Conservation (phyloP, 1,140 invertebrate genomes). For the Heliconius eleuchia region DNA sequence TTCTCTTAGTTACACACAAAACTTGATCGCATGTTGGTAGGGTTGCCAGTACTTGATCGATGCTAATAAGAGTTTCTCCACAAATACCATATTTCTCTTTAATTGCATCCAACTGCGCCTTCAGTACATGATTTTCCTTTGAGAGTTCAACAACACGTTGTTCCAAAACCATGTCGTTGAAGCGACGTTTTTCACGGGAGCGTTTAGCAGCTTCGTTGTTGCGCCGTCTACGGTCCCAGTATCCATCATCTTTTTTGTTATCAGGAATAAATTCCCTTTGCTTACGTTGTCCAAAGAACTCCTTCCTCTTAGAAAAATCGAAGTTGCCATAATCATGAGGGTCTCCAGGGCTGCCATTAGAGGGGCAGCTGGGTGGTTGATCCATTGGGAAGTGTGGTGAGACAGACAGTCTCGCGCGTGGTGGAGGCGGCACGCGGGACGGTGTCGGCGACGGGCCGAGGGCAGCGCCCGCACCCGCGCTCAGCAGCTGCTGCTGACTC, state of each 20-base stretch:
- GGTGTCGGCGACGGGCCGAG: conserved; percentile 61
- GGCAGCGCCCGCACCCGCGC: conserved; percentile 50
- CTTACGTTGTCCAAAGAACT: conserved; percentile 93
- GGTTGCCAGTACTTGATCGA: conserved; percentile 93
- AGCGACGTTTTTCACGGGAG: conserved; percentile 95
- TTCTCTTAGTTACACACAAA: conserved; percentile 89
- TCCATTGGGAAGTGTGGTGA: conserved; percentile 73
- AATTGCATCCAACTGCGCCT: conserved; percentile 95
- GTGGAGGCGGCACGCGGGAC: conserved; percentile 57
- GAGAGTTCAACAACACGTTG: conserved; percentile 96
- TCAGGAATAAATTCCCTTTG: conserved; percentile 98
- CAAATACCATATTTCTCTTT: conserved; percentile 96
- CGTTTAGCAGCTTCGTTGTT: conserved; percentile 98
- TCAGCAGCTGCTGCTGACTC: conserved; percentile 85
- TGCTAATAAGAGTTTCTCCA: conserved; percentile 91
- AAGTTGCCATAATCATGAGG: conserved; percentile 74
- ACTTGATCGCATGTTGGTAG: conserved; percentile 91
- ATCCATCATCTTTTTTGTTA: conserved; percentile 97
- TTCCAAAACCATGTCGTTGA: conserved; percentile 98
- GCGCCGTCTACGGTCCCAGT: conserved; percentile 96
- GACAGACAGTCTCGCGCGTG: conserved; percentile 66
- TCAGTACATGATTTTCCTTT: conserved; percentile 96
- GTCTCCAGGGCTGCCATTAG: conserved; percentile 67
- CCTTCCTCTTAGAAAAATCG: conserved; percentile 85
- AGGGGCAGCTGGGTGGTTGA: conserved; percentile 57